Evolutionary conservation across 2,797 vertebrate species (phyloP).

Genomic region (Syngnathus rostellatus): DNA sequence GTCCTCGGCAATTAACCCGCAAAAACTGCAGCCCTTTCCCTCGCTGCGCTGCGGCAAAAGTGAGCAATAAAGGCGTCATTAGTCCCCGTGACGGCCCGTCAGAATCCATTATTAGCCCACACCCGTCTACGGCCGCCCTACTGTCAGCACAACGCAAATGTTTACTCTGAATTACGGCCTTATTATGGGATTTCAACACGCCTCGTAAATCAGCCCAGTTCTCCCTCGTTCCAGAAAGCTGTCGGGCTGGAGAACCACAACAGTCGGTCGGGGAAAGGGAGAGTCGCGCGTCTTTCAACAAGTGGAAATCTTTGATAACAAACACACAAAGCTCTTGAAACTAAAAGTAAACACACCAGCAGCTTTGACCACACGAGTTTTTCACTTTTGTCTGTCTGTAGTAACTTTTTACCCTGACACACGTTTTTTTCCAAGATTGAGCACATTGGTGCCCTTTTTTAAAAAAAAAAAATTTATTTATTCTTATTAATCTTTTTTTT

Average conservation of each 20-base stretch:
- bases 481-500: slow-evolving; percentile 14
- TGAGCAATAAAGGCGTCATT: slow-evolving; percentile 68
- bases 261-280: slow-evolving; percentile 12
- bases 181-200: slow-evolving; percentile 46
- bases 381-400: slow-evolving; percentile 2
- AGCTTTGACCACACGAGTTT: slow-evolving; percentile 23
- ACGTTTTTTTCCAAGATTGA: slow-evolving; percentile 9
- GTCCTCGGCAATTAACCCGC: slow-evolving; percentile 65
- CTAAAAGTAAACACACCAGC: slow-evolving; percentile 32
- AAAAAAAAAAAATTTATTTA: slow-evolving; percentile 17
- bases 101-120: slow-evolving; percentile 60
- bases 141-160: slow-evolving; percentile 51
- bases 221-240: slow-evolving; percentile 21
- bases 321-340: slow-evolving; percentile 30
- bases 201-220: slow-evolving; percentile 50
- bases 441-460: no score
- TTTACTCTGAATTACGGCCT: slow-evolving; percentile 64
- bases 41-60: slow-evolving; percentile 44
- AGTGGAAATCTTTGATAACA: slow-evolving; percentile 30
- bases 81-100: slow-evolving; percentile 65
- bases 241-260: slow-evolving; percentile 22
- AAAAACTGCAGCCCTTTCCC: slow-evolving; percentile 56
- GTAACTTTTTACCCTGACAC: slow-evolving; percentile 21
- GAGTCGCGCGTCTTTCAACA: slow-evolving; percentile 28
- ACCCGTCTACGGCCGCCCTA: slow-evolving; percentile 34